These are phyloP conservation scores for Agapostemon virescens DNA, from an alignment of 2,888 invertebrate genomes.

Conservation along the genomic window DNA sequence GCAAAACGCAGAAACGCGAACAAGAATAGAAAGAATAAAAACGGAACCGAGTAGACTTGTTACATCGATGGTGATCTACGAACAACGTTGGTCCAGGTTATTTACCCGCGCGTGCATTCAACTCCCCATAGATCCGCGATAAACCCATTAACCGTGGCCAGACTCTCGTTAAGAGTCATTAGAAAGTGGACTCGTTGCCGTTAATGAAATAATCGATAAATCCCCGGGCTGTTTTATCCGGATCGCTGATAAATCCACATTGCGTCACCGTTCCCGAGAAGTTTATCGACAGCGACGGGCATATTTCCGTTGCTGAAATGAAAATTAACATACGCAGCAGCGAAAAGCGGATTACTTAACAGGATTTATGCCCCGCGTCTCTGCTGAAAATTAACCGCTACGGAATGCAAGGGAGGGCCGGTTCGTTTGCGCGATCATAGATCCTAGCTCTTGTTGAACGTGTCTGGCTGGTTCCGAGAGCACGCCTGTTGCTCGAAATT, in stretches of 20 bases:
- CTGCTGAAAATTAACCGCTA: slow-evolving; percentile 44
- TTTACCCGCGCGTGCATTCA: slow-evolving; percentile 3
- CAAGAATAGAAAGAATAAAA: not conserved
- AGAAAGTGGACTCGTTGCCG: slow-evolving; percentile 57
- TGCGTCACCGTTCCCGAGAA: slow-evolving; percentile 37
- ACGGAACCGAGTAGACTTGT: slow-evolving; percentile 15
- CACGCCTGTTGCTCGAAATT: slow-evolving; percentile 34
- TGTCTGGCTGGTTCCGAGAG: slow-evolving; percentile 12
- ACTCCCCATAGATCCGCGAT: slow-evolving; percentile 27
- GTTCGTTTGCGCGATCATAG: not conserved
- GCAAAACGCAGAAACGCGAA: not conserved
- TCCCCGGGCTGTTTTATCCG: slow-evolving; percentile 39
- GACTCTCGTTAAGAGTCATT: slow-evolving; percentile 54
- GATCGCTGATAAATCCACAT: slow-evolving; percentile 50
- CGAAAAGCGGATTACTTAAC: slow-evolving; percentile 44
- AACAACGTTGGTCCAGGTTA: not conserved
- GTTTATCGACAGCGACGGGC: slow-evolving; percentile 37
- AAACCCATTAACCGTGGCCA: slow-evolving; percentile 40
- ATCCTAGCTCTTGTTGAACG: slow-evolving; percentile 18
- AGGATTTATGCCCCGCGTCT: slow-evolving; percentile 23
- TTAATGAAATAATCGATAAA: slow-evolving; percentile 64
- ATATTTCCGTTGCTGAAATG: slow-evolving; percentile 42
- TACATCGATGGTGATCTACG: slow-evolving; percentile 22
- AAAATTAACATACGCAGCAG: slow-evolving; percentile 47
- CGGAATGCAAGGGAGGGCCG: slow-evolving; percentile 13